Base-by-base conservation (phyloP, 2,797 vertebrate genomes). In the Gymnopithys bicolor region DNA sequence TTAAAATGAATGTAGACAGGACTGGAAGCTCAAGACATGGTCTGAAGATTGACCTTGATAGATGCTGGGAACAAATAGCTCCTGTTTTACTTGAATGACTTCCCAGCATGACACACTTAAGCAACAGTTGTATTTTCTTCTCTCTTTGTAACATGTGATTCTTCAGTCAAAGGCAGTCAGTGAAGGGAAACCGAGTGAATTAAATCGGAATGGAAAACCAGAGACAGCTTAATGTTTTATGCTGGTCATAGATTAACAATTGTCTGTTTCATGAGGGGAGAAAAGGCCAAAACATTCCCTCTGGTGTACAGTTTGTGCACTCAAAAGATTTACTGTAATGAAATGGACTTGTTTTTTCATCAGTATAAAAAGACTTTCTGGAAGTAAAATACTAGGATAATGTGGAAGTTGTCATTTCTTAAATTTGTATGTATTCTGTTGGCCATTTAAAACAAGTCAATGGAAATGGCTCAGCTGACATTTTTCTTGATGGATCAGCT, bases 241-340 rank as follows among this genome's bases (percentile, higher is more conserved):
- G 21, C 94, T 97, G 95, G 97, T 97, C 94, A 95, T 80, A 97
- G 96, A 97, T 97, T 95, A 98, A 98, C 97, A 81, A 23, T 94
- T 92, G 96, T 95, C 71, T 56, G 46, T 96, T 94, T 90, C 89
- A 14, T 60, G 33, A 62, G 76, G 32, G 67, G 43, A 91, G 89
- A 96, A 97, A 97, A 97, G 85, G 22, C 69, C 32, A 74, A 76
- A 90, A 67, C 49, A 45, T 87, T 93, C 93, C 63, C 46, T 58
- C 28, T 68, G 45, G 33, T 66, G 66, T 88, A 48, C 17, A 74
- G 75, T 96, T 97, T 93, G 62, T 95, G 71, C 62, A 74, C 43
- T 88, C 74, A 52, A 87, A 51, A 84, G 33, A 62, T 6, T 67
- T 88, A 39, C n/a, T 2, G 8, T 60, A 84, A 73, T 86, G 71